These are phyloP conservation scores for Alentia gelatinosa DNA, from an alignment of 2,888 invertebrate genomes.

Conservation along the genomic window DNA sequence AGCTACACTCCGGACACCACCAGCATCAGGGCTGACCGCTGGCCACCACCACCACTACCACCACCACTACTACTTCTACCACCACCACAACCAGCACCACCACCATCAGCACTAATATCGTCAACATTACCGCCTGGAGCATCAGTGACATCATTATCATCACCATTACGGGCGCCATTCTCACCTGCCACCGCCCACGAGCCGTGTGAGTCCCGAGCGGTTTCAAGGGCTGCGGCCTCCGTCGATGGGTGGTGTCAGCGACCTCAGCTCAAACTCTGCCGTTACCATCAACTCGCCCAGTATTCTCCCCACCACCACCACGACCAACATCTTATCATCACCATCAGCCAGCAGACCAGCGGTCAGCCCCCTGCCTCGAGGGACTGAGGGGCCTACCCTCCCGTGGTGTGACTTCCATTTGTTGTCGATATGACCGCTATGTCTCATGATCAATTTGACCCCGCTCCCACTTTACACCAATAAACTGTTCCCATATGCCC, in stretches of 20 bases:
- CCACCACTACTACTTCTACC: not conserved
- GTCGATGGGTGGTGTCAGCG: not conserved
- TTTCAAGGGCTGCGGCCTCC: not conserved
- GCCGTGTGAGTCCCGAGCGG: too few relatives aligned
- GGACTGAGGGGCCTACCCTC: not conserved
- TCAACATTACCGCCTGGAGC: too few relatives aligned
- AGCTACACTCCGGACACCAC: constrained; percentile 6
- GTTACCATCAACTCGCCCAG: not conserved
- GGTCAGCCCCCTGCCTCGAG: not conserved
- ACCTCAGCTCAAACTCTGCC: not conserved
- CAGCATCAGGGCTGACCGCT: not conserved
- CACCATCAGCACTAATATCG: too few relatives aligned
- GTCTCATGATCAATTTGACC: not conserved
- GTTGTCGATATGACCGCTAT: not conserved
- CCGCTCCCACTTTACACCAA: not conserved
- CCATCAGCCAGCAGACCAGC: not conserved
- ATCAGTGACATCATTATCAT: not conserved
- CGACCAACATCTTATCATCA: not conserved
- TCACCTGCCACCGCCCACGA: not conserved
- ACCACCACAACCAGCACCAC: not conserved
- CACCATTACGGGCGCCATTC: not conserved
- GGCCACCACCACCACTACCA: not conserved
- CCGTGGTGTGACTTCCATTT: not conserved
- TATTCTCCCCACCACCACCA: not conserved
- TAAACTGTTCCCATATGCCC: not conserved